Evolutionary conservation across 1,140 invertebrate genomes (phyloP).

Genomic region (Metopolophium dirhodum): DNA sequence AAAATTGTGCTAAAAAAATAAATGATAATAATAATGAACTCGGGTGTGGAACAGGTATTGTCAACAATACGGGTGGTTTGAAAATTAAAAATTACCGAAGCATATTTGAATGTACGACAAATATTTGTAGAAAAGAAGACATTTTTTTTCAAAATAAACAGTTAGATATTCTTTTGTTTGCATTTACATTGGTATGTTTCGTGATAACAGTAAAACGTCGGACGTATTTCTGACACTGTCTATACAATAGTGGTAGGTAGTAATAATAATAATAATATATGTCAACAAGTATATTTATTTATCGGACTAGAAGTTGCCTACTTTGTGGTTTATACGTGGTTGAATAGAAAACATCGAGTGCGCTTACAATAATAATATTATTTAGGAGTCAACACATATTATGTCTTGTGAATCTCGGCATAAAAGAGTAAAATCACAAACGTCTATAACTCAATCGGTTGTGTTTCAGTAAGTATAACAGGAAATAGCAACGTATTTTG

Average conservation of each 20-base stretch:
- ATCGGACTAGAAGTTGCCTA: neutral
- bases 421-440: neutral
- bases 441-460: neutral
- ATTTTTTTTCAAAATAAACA: neutral
- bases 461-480: neutral
- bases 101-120: neutral
- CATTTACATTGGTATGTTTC: neutral
- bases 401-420: neutral
- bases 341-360: neutral
- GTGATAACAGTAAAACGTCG: neutral
- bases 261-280: neutral
- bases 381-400: neutral
- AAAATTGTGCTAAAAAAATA: neutral
- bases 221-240: neutral
- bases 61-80: neutral
- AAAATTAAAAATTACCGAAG: constrained; percentile 25
- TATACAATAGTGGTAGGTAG: neutral
- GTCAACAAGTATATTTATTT: neutral
- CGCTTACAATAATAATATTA: constrained; percentile 34
- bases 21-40: neutral
- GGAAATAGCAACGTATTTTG: neutral
- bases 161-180: constrained; percentile 26
- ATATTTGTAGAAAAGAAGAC: neutral
- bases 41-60: neutral
- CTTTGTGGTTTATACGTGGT: neutral